phyloP scores from a whole-genome alignment of 2,888 invertebrate species.

The Polydesmus complanatus region DNA sequence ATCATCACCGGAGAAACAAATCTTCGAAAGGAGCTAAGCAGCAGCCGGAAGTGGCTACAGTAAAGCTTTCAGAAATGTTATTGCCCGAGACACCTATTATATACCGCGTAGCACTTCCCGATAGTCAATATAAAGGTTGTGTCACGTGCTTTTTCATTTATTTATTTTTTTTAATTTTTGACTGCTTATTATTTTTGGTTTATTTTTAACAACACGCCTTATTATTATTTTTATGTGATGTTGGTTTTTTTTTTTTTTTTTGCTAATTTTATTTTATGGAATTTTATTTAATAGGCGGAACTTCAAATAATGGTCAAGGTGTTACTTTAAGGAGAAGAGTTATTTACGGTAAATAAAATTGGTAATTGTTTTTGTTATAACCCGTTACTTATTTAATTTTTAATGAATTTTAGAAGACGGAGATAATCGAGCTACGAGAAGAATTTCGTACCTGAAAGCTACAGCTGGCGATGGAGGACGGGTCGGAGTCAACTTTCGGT shows the following conservation, averaged over 20 bases:
- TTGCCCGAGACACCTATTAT: neutral
- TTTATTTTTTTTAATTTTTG: neutral
- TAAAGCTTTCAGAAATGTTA: neutral
- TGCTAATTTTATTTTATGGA: neutral
- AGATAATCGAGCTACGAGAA: slow-evolving; percentile 70
- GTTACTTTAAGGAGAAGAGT: neutral
- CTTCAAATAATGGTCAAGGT: neutral
- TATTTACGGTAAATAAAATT: neutral
- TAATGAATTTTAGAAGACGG: slow-evolving; percentile 6
- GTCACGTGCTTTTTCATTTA: neutral
- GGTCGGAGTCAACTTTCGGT: slow-evolving; percentile 51
- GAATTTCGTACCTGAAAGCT: slow-evolving; percentile 88
- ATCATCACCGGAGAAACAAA: neutral
- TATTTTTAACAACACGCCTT: too few relatives aligned
- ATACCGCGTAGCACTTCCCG: neutral
- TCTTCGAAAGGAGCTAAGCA: neutral
- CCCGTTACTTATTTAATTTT: neutral
- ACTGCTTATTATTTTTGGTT: neutral
- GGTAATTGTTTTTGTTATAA: neutral
- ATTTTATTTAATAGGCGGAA: neutral
- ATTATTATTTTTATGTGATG: too few relatives aligned
- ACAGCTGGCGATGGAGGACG: slow-evolving; percentile 67
- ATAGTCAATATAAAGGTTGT: neutral
- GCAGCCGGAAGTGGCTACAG: neutral
- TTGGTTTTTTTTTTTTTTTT: too few relatives aligned